Evolutionary conservation across 2,888 invertebrate species (phyloP).

Genomic region (Meiosimyza decipiens): DNA sequence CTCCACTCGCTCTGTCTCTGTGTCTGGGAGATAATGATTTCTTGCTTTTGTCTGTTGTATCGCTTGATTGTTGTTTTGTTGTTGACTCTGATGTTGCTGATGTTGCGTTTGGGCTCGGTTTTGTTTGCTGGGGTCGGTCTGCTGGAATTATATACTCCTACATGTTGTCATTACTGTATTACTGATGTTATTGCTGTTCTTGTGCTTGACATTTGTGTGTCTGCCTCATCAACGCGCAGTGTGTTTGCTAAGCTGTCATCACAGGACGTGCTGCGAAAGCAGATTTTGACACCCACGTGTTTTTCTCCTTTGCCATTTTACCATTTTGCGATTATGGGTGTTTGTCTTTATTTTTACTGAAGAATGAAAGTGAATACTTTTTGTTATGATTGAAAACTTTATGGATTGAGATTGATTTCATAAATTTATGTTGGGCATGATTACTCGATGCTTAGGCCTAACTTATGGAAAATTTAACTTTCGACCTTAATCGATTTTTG

Average conservation of each 20-base stretch:
- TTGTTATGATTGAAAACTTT: too few species aligned
- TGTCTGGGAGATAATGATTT: constrained; percentile 20
- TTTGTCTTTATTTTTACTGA: too few species aligned
- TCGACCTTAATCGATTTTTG: too few species aligned
- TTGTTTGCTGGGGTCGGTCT: constrained; percentile 25
- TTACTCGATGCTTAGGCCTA: background rate
- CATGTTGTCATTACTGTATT: constrained; percentile 17
- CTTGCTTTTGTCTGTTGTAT: background rate
- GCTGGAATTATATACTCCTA: constrained; percentile 11
- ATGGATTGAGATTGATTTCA: too few species aligned
- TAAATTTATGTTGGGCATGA: background rate
- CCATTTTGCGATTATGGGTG: background rate
- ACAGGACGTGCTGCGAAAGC: constrained; percentile 16
- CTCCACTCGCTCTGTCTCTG: background rate
- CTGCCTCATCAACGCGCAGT: constrained; percentile 56
- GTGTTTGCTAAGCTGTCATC: constrained; percentile 49
- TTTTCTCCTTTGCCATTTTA: background rate
- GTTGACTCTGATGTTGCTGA: background rate
- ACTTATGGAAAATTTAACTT: background rate
- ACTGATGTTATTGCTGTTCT: constrained; percentile 47
- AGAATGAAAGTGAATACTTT: too few species aligned
- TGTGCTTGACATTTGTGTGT: constrained; percentile 59
- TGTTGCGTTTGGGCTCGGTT: background rate
- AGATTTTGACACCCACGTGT: constrained; percentile 23
- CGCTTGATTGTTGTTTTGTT: background rate